Evolutionary conservation across 2,113 vertebrate genomes (phyloP).

Genomic region (Caranx melampygus): DNA sequence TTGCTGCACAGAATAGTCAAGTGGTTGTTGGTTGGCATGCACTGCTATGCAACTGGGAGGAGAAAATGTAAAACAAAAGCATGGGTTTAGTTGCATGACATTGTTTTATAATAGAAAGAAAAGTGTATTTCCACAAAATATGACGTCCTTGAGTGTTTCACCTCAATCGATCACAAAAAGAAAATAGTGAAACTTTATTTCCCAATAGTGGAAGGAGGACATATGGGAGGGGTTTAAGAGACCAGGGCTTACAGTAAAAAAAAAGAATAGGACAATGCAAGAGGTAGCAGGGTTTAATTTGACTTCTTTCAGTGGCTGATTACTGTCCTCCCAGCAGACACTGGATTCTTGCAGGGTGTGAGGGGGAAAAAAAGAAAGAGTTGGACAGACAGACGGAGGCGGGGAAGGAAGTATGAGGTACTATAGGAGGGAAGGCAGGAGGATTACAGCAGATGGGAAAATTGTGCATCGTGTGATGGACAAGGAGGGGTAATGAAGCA

Average conservation of each 20-base stretch:
- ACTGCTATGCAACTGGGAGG: neutral
- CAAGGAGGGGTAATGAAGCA: slow-evolving; percentile 41
- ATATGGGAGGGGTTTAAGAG: neutral
- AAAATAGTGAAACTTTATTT: neutral
- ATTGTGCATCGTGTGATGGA: slow-evolving; percentile 22
- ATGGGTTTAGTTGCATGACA: neutral
- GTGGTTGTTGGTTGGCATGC: slow-evolving; percentile 35
- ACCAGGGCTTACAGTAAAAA: neutral
- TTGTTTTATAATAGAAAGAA: neutral
- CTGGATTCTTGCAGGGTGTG: neutral
- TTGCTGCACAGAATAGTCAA: slow-evolving; percentile 37
- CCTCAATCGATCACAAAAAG: neutral
- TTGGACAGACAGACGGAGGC: neutral
- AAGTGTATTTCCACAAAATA: neutral
- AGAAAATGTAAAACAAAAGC: slow-evolving; percentile 2
- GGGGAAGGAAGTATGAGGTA: neutral
- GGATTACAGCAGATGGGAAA: neutral
- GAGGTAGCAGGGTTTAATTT: neutral
- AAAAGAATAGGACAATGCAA: neutral
- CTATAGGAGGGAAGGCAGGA: neutral
- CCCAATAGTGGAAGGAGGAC: neutral
- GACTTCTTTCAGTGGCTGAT: neutral
- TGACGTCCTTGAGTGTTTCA: neutral
- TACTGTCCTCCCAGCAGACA: neutral
- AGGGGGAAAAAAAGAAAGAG: neutral